A percentile compares a stretch with the other conserved stretches of the same genome.
Evolutionary conservation across 2,113 vertebrate genomes (phyloP).

Genomic region (Chaetops frenatus): DNA sequence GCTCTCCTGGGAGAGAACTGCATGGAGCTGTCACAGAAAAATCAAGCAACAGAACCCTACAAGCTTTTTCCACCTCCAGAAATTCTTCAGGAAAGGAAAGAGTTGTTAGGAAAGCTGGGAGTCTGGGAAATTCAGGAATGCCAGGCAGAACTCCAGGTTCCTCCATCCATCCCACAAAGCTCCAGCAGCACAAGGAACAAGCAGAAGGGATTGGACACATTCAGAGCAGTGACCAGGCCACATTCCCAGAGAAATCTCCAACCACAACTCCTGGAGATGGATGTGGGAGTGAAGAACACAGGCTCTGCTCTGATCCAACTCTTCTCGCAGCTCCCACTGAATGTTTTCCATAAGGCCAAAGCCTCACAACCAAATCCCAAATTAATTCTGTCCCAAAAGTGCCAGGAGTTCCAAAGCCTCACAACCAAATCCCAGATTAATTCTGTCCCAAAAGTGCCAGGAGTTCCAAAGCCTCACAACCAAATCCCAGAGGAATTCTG

Average conservation of each 20-base stretch:
- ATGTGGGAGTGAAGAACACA: neutral
- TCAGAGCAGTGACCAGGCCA: neutral
- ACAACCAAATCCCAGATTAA: neutral
- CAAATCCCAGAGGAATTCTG: too few species aligned
- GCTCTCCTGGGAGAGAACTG: neutral
- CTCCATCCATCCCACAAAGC: neutral
- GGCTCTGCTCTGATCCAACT: neutral
- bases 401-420: too few species aligned
- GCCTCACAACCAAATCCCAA: too few species aligned
- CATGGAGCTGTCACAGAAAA: neutral
- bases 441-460: accelerated
- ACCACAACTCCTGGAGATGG: accelerated
- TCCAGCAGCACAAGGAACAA: neutral
- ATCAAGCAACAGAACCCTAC: neutral
- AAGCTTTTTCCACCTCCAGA: neutral
- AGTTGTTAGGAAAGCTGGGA: neutral
- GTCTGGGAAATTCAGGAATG: neutral
- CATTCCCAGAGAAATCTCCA: neutral
- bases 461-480: too few species aligned
- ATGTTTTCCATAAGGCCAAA: neutral
- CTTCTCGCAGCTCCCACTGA: neutral
- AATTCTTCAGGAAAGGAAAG: neutral
- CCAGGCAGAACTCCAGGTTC: accelerated
- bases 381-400: too few species aligned
- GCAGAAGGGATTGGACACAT: neutral